Evolutionary conservation across 2,797 vertebrate genomes (phyloP).

Genomic region (Sitta carolinensis): DNA sequence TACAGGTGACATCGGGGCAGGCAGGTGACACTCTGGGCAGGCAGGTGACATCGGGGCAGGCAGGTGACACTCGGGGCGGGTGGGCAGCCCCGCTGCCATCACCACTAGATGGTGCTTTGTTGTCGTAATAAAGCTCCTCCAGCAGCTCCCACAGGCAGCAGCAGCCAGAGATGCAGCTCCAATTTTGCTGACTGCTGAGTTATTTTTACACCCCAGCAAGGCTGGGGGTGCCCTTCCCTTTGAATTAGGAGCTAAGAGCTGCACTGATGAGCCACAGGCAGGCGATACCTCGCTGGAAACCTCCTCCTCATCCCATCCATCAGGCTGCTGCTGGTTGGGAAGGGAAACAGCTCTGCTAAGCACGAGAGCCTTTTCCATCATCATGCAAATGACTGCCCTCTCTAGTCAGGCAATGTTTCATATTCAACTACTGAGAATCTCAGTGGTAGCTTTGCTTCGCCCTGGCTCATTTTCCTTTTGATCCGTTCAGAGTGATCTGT

Average conservation of each 20-base stretch:
- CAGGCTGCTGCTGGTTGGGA: background rate
- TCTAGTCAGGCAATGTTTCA: background rate
- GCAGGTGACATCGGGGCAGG: too few relatives aligned
- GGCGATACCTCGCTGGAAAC: background rate
- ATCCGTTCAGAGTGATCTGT: background rate
- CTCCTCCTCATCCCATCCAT: background rate
- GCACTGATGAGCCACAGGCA: background rate
- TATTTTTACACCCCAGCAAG: background rate
- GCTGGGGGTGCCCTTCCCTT: background rate
- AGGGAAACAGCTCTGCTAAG: background rate
- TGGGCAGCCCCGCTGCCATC: background rate
- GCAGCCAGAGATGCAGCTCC: background rate
- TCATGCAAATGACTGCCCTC: background rate
- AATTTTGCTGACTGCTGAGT: background rate
- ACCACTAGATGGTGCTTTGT: slow-evolving; percentile 66
- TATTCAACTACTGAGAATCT: background rate
- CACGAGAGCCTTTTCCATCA: background rate
- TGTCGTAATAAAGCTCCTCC: background rate
- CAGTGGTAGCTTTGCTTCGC: background rate
- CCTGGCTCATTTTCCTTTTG: background rate
- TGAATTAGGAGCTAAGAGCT: background rate
- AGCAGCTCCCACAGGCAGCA: background rate
- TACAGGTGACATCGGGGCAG: too few relatives aligned
- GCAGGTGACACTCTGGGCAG: background rate
- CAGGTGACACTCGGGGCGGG: background rate